Base-by-base conservation (phyloP, 2,797 vertebrate species). In the Crax fasciolata region DNA sequence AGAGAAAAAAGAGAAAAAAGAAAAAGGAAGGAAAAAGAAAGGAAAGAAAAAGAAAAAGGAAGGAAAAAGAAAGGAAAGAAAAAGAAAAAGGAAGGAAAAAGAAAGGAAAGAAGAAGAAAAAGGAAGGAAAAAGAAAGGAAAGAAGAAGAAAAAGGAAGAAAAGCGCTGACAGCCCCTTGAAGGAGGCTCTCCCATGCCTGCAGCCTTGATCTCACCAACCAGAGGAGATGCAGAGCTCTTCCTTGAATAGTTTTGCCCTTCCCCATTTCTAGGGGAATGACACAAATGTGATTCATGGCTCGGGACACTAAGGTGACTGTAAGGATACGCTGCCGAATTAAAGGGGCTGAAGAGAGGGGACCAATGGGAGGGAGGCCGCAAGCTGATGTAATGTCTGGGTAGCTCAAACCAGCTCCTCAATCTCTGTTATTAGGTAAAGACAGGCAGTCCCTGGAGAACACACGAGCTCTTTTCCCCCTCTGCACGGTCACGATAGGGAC, bases 341-440 rank as follows among this genome's bases (percentile, higher is more conserved):
- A 62, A 77, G 77, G 48, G 44, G 65, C 79, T 58, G 28, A 73
- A 46, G 63, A 48, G 12, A 51, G 25, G 73, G 65, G 38, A 85
- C 49, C 93, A 41, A 19, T 9, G 57, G 84, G 91, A 67, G 27
- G 48, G 75, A 81, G 78, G 77, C 35, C 23, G 38, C 5, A 1
- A 72, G 91, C 94, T 95, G 96, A 95, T 55, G 87, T 94, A 94
- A 95, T 82, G 94, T 96, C 96, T 94, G 93, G 66, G 84, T 84
- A 81, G 91, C 83, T 27, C n/a, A 52, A 87, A 54, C 82, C 85
- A 85, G 93, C 94, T 78, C 87, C 89, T 95, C 89, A 49, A 67
- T 85, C 91, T 90, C 91, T 24, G 41, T 19, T 66, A 88, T 35
- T 39, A 16, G 72, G 81, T 39, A 90, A 51, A 55, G 95, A 75